Base-by-base conservation (phyloP, 1,140 invertebrate species). In the Galendromus occidentalis region DNA sequence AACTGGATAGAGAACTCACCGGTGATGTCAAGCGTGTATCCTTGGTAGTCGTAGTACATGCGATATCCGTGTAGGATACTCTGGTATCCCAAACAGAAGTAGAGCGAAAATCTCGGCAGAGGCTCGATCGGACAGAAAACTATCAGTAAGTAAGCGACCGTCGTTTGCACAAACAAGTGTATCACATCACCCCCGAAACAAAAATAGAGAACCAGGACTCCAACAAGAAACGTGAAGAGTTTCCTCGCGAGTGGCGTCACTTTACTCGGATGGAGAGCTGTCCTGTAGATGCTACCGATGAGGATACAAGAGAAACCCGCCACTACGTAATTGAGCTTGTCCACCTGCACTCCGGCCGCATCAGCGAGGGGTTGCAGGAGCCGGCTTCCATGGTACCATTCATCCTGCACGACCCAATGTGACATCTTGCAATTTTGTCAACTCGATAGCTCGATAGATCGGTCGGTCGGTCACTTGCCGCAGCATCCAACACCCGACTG, bases 41-140 rank as follows among this genome's bases (percentile, higher is more conserved):
- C 51, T 22, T 59, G n/a, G 22, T 59, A 59, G 51, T 59, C 51
- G 51, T 59, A 59, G 51, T 59, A 59, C 51, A 59, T 59, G n/a
- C 51, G 51, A 14, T 20, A 4, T 2, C 17, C 51, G 33, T 59
- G 51, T 33, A 59, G 17, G 20, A 59, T 59, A 25, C 51, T 59
- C 9, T 59, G 51, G 22, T 59, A 59, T 25, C 51, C 51, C 2
- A 59, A 33, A 59, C 33, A 29, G 22, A 59, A 17, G 51, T 20
- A 20, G 4, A 59, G 51, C 22, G 51, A 29, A 6, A 25, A 4
- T 9, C 51, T 59, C 20, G 51, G 51, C 51, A 59, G 51, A 17
- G 51, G 25, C 51, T 59, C 51, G 14, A 59, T 9, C 4, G 51
- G 51, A 22, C 51, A 59, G 51, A 59, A 59, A 1, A 25, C 14